Base-by-base conservation (phyloP, 2,888 invertebrate genomes). In the Caenorhabditis auriculariae region DNA sequence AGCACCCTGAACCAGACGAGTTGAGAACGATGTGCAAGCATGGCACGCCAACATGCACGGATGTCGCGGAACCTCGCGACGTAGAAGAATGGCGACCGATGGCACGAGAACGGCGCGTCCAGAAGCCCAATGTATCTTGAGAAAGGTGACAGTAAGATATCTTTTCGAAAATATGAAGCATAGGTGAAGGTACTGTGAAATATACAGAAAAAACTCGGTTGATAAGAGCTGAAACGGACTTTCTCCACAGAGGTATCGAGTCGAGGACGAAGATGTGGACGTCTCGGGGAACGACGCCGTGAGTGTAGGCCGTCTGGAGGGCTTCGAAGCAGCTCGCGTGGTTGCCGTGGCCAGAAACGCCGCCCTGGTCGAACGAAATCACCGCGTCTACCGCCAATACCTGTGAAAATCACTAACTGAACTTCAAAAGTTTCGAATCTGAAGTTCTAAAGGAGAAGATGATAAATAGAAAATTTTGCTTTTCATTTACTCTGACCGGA, bases 1-100 rank as follows among this genome's bases (percentile, higher is more conserved):
- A 96, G 85, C 81, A 88, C 87, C 54, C 96, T 87, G 84, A 91
- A 96, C 96, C 96, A 98, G 37, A 91, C 88, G 85, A 91, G 88
- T 83, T 98, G 96, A n/a, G 92, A 91, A 70, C 86, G 84, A 82
- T 96, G 78, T 5, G 69, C 54, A 15, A 54, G 38, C 79, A 80
- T 80, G 6, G 78, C 76, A 39, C 41, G 24, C 67, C 69, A 75
- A 15, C 68, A 62, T 35, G 68, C 59, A 9, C 54, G 46, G 43
- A 72, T 62, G 38, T 66, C 69, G 12, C 60, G 58, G 52, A 77
- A 75, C 38, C 73, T 64, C 2, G 80, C 74, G 15, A 82, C 67
- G 60, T 78, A 80, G 38, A 76, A 66, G 37, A 74, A 67, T 4
- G 72, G 65, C 7, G 80, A 68, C 12, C 65, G 64, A 6, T 78